A percentile compares a stretch with the other conserved stretches of the same genome.
These are phyloP conservation scores for Lampris megalopsis DNA, from an alignment of 2,113 vertebrate species.

Conservation along the genomic window DNA sequence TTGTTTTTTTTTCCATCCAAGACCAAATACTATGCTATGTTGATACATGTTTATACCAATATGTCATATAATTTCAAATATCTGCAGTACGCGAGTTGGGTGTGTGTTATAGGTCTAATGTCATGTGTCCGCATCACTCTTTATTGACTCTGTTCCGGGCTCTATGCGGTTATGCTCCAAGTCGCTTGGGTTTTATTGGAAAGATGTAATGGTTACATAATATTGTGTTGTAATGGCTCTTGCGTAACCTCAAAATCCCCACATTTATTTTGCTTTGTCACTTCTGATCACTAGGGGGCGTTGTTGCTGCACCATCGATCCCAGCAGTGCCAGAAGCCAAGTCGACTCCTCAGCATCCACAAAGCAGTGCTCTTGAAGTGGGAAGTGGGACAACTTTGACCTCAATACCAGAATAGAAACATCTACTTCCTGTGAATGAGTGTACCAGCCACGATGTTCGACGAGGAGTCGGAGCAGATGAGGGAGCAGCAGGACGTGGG, in stretches of 20 bases:
- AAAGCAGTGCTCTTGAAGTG: conserved; percentile 3
- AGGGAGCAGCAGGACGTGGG: conserved; percentile 61
- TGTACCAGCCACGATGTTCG: conserved; percentile 64
- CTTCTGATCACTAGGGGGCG: conserved; percentile 73
- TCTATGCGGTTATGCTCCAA: conserved; percentile 52
- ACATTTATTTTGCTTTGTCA: conserved; percentile 1
- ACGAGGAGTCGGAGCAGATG: conserved; percentile 69
- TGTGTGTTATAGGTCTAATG: background rate
- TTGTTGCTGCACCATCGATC: conserved; percentile 39
- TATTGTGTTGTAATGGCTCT: conserved; percentile 81
- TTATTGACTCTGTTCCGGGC: conserved; percentile 36
- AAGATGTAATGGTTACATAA: conserved; percentile 82
- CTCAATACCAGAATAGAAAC: background rate
- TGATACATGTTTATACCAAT: background rate
- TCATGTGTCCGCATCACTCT: background rate
- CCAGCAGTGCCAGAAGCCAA: background rate
- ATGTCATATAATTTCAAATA: background rate
- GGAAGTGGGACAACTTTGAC: background rate
- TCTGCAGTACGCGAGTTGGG: background rate
- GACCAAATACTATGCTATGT: background rate
- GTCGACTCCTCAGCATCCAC: conserved; percentile 7
- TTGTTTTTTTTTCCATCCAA: too few relatives aligned
- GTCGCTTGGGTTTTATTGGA: conserved; percentile 65
- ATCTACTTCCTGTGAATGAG: background rate
- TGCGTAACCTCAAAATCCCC: conserved; percentile 79